A percentile compares a stretch with the other conserved stretches of the same genome.
phyloP scores from a whole-genome alignment of 2,888 invertebrate species.

The Himalopsyche tibetana region DNA sequence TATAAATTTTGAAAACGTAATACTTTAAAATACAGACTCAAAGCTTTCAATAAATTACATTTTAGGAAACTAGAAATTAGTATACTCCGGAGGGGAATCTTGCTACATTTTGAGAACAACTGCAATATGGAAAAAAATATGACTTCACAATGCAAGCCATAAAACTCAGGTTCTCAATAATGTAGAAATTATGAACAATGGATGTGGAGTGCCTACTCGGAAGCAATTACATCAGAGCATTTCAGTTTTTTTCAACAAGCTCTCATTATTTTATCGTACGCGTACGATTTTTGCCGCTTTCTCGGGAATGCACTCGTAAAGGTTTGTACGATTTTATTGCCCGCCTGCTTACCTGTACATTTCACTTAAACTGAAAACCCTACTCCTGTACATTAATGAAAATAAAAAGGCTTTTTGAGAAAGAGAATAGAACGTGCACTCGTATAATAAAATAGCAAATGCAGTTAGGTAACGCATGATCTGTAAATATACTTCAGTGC shows the following conservation, averaged over 20 bases:
- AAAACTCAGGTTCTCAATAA: not conserved
- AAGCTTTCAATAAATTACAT: not conserved
- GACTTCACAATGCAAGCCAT: not conserved
- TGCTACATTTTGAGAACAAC: too few relatives aligned
- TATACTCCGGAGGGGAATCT: too few relatives aligned
- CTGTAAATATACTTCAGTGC: too few relatives aligned
- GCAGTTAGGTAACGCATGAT: too few relatives aligned
- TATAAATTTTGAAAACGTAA: too few relatives aligned
- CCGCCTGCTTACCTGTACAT: not conserved
- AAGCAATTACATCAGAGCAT: not conserved
- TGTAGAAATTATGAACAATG: constrained; percentile 7
- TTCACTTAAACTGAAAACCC: constrained; percentile 7
- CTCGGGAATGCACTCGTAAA: not conserved
- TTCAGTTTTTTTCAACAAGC: constrained; percentile 20
- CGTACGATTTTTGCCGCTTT: constrained; percentile 15
- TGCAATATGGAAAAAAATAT: not conserved
- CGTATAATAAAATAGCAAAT: too few relatives aligned
- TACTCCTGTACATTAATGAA: not conserved
- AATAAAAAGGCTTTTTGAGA: not conserved
- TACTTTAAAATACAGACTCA: too few relatives aligned
- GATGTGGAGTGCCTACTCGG: not conserved
- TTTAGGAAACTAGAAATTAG: not conserved
- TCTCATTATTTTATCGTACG: constrained; percentile 16
- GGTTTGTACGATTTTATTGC: not conserved
- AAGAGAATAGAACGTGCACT: too few relatives aligned